phyloP scores from a whole-genome alignment of 2,113 vertebrate genomes.

The Dromaius novaehollandiae region DNA sequence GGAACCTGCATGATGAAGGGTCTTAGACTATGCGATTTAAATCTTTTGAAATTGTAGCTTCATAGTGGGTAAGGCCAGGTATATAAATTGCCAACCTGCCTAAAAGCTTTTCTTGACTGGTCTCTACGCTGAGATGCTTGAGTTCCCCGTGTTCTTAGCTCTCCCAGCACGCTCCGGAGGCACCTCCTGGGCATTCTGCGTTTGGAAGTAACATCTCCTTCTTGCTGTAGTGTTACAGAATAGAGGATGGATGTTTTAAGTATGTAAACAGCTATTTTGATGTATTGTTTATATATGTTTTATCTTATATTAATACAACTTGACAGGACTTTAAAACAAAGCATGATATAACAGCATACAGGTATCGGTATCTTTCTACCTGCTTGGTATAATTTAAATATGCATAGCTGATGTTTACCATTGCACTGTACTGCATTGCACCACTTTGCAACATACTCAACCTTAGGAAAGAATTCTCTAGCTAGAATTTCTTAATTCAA shows the following conservation, averaged over 20 bases:
- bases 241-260: background rate
- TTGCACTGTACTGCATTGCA: background rate
- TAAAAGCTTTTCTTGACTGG: background rate
- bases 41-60: background rate
- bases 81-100: background rate
- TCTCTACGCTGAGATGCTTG: too few species aligned
- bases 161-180: background rate
- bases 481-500: background rate
- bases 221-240: background rate
- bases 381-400: background rate
- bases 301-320: background rate
- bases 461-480: background rate
- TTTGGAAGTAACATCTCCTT: background rate
- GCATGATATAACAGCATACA: background rate
- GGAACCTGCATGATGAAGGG: background rate
- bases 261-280: background rate
- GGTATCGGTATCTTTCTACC: background rate
- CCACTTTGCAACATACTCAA: background rate
- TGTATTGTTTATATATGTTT: background rate
- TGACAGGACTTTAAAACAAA: background rate
- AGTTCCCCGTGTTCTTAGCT: background rate
- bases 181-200: background rate
- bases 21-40: background rate
- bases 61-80: too few species aligned
- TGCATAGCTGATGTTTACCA: background rate